These are phyloP conservation scores for Onychomys torridus DNA, from an alignment of 2,797 vertebrate genomes.

Conservation along the genomic window DNA sequence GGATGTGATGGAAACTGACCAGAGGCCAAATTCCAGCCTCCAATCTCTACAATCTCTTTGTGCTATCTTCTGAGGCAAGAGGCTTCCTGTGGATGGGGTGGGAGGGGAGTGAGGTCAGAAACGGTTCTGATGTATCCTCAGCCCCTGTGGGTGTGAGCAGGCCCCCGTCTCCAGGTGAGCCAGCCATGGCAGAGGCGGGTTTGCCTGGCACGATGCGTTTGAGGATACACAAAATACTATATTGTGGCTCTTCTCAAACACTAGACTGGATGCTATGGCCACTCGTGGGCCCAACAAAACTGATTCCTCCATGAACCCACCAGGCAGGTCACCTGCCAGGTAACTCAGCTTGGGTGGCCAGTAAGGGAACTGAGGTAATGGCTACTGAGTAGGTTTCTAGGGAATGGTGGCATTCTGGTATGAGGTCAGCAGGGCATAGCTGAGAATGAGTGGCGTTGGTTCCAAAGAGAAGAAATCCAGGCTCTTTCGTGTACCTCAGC, in stretches of 20 bases:
- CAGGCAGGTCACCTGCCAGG: background rate
- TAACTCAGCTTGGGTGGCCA: background rate
- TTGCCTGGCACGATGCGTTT: rapidly evolving
- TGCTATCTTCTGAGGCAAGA: background rate
- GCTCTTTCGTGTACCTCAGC: background rate
- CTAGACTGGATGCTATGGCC: background rate
- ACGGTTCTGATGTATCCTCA: background rate
- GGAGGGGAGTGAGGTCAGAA: background rate
- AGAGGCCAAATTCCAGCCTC: conserved; percentile 64
- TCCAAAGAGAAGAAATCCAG: background rate
- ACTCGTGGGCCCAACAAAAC: background rate
- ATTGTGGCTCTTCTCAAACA: background rate
- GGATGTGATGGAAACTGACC: conserved; percentile 53
- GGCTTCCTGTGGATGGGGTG: conserved; percentile 17
- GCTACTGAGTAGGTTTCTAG: background rate
- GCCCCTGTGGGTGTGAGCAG: background rate
- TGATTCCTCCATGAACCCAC: background rate
- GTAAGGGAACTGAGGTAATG: background rate
- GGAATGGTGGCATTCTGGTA: background rate
- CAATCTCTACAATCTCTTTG: conserved; percentile 63
- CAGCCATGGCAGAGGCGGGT: background rate
- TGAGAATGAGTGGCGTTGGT: background rate
- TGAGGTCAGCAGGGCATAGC: background rate
- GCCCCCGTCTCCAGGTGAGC: background rate
- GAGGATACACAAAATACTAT: background rate